Conservation (phyloP, 2,888 invertebrate genomes). For the Agrotis clavis region DNA sequence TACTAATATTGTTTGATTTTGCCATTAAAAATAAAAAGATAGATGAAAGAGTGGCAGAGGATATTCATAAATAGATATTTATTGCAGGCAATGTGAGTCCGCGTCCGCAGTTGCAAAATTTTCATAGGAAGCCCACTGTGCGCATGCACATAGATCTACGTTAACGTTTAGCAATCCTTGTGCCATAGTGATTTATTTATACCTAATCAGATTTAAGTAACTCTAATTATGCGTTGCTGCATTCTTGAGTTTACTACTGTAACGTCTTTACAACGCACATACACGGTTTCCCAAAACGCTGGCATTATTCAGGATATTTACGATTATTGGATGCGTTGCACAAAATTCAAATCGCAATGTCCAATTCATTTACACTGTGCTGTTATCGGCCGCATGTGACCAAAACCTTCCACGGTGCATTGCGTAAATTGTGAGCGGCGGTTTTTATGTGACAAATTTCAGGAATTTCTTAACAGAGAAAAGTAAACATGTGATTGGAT, state of each 20-base stretch:
- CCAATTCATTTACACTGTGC: conserved; percentile 42
- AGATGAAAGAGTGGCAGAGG: conserved; percentile 54
- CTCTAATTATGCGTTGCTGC: conserved; percentile 67
- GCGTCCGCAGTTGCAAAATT: conserved; percentile 72
- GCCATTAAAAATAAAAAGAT: not conserved
- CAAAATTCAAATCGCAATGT: conserved; percentile 50
- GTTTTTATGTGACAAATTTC: conserved; percentile 55
- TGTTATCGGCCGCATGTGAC: conserved; percentile 45
- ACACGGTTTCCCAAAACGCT: conserved; percentile 39
- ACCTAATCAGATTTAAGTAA: conserved; percentile 67
- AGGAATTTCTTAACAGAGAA: conserved; percentile 58
- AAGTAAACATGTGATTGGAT: conserved; percentile 63
- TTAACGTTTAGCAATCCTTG: conserved; percentile 69
- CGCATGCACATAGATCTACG: conserved; percentile 38
- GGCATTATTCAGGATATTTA: conserved; percentile 41
- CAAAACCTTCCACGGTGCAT: conserved; percentile 44
- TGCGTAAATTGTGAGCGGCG: conserved; percentile 47
- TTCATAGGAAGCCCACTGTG: conserved; percentile 69
- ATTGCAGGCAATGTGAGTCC: conserved; percentile 72
- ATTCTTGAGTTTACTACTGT: conserved; percentile 52
- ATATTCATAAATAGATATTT: conserved; percentile 70
- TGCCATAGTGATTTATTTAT: conserved; percentile 69
- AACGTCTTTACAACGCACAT: conserved; percentile 53
- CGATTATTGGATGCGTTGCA: conserved; percentile 58
- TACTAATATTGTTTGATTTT: no score